Evolutionary conservation across 1,140 invertebrate genomes (phyloP).

Genomic region (Elymnias hypermnestra): DNA sequence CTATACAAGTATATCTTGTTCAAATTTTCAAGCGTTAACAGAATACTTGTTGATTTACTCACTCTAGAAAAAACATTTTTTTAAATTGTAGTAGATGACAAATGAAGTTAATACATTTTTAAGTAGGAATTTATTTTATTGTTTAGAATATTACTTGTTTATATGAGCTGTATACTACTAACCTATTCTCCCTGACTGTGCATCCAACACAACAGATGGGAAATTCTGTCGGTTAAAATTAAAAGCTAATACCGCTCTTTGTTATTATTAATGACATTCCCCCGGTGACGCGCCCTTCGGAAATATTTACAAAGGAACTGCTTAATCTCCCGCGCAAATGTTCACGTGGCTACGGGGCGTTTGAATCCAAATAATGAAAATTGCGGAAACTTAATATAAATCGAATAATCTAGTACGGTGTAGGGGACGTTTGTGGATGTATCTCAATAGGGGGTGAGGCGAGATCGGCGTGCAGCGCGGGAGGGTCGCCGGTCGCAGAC

Average conservation of each 20-base stretch:
- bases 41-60: too few relatives aligned
- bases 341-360: constrained; percentile 36
- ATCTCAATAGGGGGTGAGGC: constrained; percentile 66
- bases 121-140: too few relatives aligned
- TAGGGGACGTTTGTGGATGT: constrained; percentile 65
- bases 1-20: too few relatives aligned
- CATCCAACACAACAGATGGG: constrained; percentile 51
- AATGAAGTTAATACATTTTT: too few relatives aligned
- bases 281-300: constrained; percentile 51
- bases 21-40: too few relatives aligned
- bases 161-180: too few relatives aligned
- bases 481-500: constrained; percentile 56
- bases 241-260: constrained; percentile 51
- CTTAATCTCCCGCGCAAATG: constrained; percentile 46
- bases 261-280: constrained; percentile 62
- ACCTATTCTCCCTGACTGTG: background rate
- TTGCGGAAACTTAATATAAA: constrained; percentile 74
- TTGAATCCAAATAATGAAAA: constrained; percentile 62
- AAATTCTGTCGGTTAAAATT: constrained; percentile 35
- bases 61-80: too few relatives aligned
- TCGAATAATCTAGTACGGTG: constrained; percentile 65
- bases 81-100: too few relatives aligned
- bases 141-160: too few relatives aligned
- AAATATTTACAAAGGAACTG: constrained; percentile 64
- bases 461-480: constrained; percentile 47